A percentile compares a stretch with the other conserved stretches of the same genome.
These are phyloP conservation scores for Clavelina lepadiformis DNA, from an alignment of 23 tunicate genomes.

Conservation along the genomic window DNA sequence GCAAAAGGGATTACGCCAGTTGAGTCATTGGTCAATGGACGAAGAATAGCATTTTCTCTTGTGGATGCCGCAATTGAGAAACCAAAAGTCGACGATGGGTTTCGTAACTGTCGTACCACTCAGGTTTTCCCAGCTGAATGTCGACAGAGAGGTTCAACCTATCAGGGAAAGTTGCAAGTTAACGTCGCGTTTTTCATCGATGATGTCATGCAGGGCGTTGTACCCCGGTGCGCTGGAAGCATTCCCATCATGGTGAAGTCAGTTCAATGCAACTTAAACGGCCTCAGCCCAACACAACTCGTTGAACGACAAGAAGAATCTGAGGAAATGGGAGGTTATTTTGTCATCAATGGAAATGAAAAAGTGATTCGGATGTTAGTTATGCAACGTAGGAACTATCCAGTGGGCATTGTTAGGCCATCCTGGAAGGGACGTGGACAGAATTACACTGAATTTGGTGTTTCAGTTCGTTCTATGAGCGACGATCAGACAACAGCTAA, in stretches of 20 bases:
- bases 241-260: conserved; percentile 90
- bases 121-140: conserved; percentile 72
- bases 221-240: conserved; percentile 25
- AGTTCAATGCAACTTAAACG: conserved; percentile 53
- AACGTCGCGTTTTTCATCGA: conserved; percentile 39
- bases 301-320: conserved; percentile 80
- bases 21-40: conserved; percentile 28
- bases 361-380: conserved; percentile 84
- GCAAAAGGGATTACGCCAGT: conserved; percentile 49
- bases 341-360: conserved; percentile 90
- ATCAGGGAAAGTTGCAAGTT: conserved; percentile 37
- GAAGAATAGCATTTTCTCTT: conserved; percentile 20
- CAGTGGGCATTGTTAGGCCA: conserved; percentile 57
- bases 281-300: conserved; percentile 59
- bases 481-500: conserved; percentile 36
- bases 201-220: conserved; percentile 45
- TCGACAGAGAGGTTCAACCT: conserved; percentile 59
- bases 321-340: conserved; percentile 95
- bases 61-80: conserved; percentile 39
- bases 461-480: conserved; percentile 54
- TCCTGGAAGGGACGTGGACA: conserved; percentile 56
- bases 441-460: conserved; percentile 64
- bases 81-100: conserved; percentile 55
- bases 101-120: conserved; percentile 30
- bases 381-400: conserved; percentile 83